Base-by-base conservation (phyloP, 1,140 invertebrate genomes). In the Cherax destructor region DNA sequence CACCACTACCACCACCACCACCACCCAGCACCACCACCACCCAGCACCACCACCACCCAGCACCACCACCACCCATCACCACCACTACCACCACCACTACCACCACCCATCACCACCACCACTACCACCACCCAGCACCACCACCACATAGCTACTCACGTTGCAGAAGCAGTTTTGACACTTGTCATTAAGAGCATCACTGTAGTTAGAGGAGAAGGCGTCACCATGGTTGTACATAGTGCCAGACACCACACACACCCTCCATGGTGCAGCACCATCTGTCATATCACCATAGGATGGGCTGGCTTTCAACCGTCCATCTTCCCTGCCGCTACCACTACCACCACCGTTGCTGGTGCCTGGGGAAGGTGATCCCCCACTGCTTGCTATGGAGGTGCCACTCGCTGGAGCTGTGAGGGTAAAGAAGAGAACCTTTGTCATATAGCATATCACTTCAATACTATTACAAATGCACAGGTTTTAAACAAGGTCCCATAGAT, bases 201-300 rank as follows among this genome's bases (percentile, higher is more conserved):
- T 87, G 76, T 87, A 87, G 85, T 87, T 87, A 52, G 74, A 47
- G 6, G 85, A 87, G 52, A 87, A 87, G 74, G 85, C 79, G 41
- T 87, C 85, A 18, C 85, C 85, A 52, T 87, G 85, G 74, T 87
- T 78, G 74, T 87, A 87, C 85, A 87, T 61, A 74, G 79, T 87
- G 72, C 85, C 85, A 5, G 74, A 74, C 85, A 87, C 85, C 52
- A 87, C 74, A 78, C 85, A 87, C 85, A 79, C 74, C 49, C 85
- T 50, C 18, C 41, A 59, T 18, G 74, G 24, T 50, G 49, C n/a
- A 59, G 4, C 52, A 9, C 52, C 52, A 56, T 13, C 52, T 56
- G 3, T 13, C 11, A 13, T 7, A 13, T 13, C 52, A 56, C 30
- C 30, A 41, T 41, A 3, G 3, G 52, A 56, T 13, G 52, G 6